Evolutionary conservation across 30 jellyfish, hydroid and myxozoan species (phyloP).

Genomic region (Euphysa ruthae): DNA sequence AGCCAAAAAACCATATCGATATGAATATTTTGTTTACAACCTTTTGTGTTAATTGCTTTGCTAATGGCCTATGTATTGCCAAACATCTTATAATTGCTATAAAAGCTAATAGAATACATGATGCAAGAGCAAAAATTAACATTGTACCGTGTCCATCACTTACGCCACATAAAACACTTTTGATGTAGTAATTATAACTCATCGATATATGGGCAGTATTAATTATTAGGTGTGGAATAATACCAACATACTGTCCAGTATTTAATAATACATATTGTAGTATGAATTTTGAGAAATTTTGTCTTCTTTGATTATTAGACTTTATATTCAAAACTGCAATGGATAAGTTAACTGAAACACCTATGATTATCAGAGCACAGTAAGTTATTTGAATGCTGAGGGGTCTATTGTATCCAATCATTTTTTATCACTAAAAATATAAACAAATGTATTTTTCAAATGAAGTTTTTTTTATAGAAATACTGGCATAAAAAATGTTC

Average conservation of each 20-base stretch:
- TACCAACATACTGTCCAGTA: not conserved
- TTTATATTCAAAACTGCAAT: too few species aligned
- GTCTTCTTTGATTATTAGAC: too few species aligned
- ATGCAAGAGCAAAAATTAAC: not conserved
- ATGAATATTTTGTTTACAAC: not conserved
- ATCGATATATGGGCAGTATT: not conserved
- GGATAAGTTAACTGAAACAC: too few species aligned
- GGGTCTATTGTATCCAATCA: too few species aligned
- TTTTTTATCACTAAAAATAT: too few species aligned
- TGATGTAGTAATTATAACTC: not conserved
- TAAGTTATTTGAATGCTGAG: too few species aligned
- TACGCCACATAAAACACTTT: not conserved
- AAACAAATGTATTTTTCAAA: too few species aligned
- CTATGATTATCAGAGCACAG: too few species aligned
- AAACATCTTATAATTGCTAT: not conserved
- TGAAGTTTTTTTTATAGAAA: too few species aligned
- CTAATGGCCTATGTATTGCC: not conserved
- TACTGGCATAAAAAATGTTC: too few species aligned
- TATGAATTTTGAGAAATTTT: too few species aligned
- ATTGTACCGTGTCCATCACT: not conserved
- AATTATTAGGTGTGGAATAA: not conserved
- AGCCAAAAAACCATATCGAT: not conserved
- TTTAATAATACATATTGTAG: not conserved
- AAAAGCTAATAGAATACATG: not conserved
- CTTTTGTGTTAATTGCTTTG: not conserved